Conservation (phyloP, 2,888 invertebrate species). For the Rotaria sp. region DNA sequence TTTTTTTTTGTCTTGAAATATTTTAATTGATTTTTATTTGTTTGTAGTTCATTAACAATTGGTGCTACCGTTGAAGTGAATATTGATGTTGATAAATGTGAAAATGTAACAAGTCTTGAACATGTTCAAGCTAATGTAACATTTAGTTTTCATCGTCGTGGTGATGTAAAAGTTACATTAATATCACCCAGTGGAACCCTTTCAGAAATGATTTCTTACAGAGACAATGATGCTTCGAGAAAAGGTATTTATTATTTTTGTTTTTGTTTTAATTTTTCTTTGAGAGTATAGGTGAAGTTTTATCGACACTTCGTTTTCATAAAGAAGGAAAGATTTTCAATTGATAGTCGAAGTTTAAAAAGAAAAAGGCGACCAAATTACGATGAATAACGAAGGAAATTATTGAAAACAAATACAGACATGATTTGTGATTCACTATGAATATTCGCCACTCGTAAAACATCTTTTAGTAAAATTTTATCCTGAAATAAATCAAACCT, state of each 20-base stretch:
- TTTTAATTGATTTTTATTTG: background rate
- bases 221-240: conserved; percentile 31
- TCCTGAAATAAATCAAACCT: too few species aligned
- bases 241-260: background rate
- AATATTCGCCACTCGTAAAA: too few species aligned
- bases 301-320: too few species aligned
- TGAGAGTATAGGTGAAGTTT: too few species aligned
- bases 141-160: conserved; percentile 30
- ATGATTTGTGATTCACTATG: too few species aligned
- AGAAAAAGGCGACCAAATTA: too few species aligned
- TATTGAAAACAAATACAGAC: too few species aligned
- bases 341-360: too few species aligned
- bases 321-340: too few species aligned
- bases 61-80: background rate
- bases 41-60: background rate
- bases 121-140: conserved; percentile 40
- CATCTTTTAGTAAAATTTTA: too few species aligned
- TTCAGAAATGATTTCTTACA: conserved; percentile 38
- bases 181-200: conserved; percentile 37
- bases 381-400: too few species aligned
- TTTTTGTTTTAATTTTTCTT: too few species aligned
- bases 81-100: conserved; percentile 20
- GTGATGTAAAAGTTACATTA: conserved; percentile 37
- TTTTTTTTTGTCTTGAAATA: background rate
- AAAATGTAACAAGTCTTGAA: conserved; percentile 33